Conservation (phyloP, 2,797 vertebrate species). For the Lepus townsendii region DNA sequence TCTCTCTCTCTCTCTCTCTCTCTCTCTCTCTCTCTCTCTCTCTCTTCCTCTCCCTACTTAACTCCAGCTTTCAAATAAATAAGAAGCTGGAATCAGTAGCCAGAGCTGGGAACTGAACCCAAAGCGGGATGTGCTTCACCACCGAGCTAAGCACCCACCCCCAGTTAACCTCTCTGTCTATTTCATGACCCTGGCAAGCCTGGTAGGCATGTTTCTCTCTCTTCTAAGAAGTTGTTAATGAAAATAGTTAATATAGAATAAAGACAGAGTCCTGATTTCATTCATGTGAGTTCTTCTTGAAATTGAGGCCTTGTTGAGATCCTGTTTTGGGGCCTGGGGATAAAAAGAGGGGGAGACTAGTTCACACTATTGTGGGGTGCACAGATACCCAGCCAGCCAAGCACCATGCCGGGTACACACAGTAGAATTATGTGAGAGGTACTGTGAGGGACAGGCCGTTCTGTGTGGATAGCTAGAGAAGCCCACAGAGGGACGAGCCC, state of each 20-base stretch:
- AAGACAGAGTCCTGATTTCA: not conserved
- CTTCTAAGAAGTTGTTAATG: not conserved
- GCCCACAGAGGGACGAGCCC: not conserved
- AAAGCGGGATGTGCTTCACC: too few species aligned
- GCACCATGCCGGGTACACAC: rapidly evolving
- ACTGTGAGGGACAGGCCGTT: not conserved
- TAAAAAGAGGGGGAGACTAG: not conserved
- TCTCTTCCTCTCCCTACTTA: too few species aligned
- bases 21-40: too few species aligned
- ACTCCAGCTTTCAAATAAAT: too few species aligned
- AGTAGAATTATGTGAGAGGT: not conserved
- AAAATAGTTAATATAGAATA: not conserved
- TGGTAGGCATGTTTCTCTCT: not conserved
- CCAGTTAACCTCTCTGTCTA: not conserved
- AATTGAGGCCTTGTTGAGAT: not conserved
- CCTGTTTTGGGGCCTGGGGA: not conserved
- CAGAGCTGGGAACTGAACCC: too few species aligned
- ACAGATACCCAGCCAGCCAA: not conserved
- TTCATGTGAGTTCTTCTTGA: not conserved
- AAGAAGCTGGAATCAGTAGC: too few species aligned
- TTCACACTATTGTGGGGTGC: not conserved
- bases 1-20: too few species aligned
- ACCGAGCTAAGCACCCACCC: too few species aligned
- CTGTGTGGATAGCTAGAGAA: not conserved
- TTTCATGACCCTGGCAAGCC: not conserved